Base-by-base conservation (phyloP, 2,888 invertebrate species). In the Synanthedon andrenaeformis region DNA sequence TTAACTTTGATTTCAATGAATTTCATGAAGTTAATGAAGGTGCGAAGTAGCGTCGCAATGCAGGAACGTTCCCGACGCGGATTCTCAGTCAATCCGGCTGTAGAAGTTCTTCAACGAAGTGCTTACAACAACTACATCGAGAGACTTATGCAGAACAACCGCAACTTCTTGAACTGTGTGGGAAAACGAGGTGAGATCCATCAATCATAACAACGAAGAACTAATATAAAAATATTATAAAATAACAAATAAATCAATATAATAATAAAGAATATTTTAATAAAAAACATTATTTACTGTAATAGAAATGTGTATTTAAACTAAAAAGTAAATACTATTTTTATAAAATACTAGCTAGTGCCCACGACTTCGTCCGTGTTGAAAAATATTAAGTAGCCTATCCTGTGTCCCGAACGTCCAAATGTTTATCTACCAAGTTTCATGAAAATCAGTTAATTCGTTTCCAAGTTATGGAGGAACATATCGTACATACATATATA, bases 171-270 rank as follows among this genome's bases (percentile, higher is more conserved):
- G 53, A 74, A 84, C 64, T 70, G 72, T 54, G 66, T 85, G 53
- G 85, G 84, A 41, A 84, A 85, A 67, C 66, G 84, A 80, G 83
- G 85, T 85, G 64, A 76, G 82, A 13, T 13, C 14, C 10, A 45
- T 2, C 10, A 35, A 35, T 10, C 10, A n/a, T n/a, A n/a, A n/a
- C n/a, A n/a, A n/a, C n/a, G n/a, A n/a, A n/a, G n/a, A n/a, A n/a
- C n/a, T n/a, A n/a, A n/a, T n/a, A n/a, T n/a, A n/a, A n/a, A n/a
- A n/a, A n/a, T n/a, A n/a, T n/a, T n/a, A n/a, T n/a, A n/a, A n/a
- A n/a, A n/a, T n/a, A n/a, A n/a, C n/a, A n/a, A n/a, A n/a, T n/a
- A n/a, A n/a, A n/a, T n/a, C n/a, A n/a, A n/a, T n/a, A n/a, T n/a
- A n/a, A 2, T 35, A n/a, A 13, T 45, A 13, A n/a, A n/a, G 42